phyloP scores from a whole-genome alignment of 2,113 vertebrate species.

The Pampusana beccarii region DNA sequence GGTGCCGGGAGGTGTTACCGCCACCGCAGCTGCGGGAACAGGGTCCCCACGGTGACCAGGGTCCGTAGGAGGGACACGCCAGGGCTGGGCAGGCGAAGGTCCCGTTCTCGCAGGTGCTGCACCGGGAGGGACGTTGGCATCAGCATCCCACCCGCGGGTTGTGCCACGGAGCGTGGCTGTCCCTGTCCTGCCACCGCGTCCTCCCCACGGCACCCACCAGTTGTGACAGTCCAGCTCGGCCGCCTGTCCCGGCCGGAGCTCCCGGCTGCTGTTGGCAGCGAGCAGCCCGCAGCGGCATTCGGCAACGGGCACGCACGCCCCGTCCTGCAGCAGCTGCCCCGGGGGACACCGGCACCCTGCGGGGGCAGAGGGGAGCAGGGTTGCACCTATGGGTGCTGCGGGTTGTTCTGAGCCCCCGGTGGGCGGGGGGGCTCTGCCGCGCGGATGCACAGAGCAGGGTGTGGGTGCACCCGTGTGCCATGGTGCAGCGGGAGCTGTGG shows the following conservation, averaged over 20 bases:
- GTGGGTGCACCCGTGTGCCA: not conserved
- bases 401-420: not conserved
- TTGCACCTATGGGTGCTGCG: rapidly evolving
- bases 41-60: constrained; percentile 82
- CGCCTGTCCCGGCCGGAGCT: constrained; percentile 70
- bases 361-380: too few species aligned
- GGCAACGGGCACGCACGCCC: constrained; percentile 74
- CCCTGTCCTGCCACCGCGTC: too few species aligned
- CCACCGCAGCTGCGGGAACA: constrained; percentile 82
- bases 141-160: not conserved
- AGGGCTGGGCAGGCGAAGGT: constrained; percentile 74
- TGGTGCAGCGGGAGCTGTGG: not conserved
- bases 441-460: too few species aligned
- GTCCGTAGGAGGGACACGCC: constrained; percentile 76
- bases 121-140: not conserved
- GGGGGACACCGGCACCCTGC: constrained; percentile 86
- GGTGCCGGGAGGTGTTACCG: constrained; percentile 71
- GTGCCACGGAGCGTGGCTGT: not conserved
- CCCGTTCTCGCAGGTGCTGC: constrained; percentile 84
- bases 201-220: constrained; percentile 71
- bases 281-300: constrained; percentile 85
- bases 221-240: constrained; percentile 77
- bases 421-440: not conserved
- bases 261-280: constrained; percentile 72
- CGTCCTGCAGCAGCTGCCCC: constrained; percentile 82